Base-by-base conservation (phyloP, 2,797 vertebrate genomes). In the Gorsachius magnificus region DNA sequence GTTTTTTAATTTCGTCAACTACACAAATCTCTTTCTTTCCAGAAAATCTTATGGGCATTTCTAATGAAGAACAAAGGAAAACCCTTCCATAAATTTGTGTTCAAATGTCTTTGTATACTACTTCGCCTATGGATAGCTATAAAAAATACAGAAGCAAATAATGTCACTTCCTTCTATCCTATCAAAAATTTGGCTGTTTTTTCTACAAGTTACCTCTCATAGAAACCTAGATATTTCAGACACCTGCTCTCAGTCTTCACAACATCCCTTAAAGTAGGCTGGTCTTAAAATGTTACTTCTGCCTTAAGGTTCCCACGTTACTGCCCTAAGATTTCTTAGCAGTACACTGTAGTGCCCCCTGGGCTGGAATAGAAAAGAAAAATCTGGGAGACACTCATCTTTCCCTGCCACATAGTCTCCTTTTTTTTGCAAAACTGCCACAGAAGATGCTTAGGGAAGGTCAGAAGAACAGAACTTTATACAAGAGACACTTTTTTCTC, bases 51-150 rank as follows among this genome's bases (percentile, higher is more conserved):
- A n/a, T 0, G 0, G 43, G 14, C 7, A 64, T 68, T 83, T 66
- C 48, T 64, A 54, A 50, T 4, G 3, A 83, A 71, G 31, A 77
- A 13, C 13, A 68, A n/a, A 75, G 14, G 31, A 75, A 86, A 90
- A 46, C 1, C 3, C 48, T 64, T 45, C 25, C 57, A 82, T 8
- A 48, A 72, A 36, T 56, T 53, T 24, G 8, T 3, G 19, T 70
- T 80, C 35, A 64, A 48, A 56, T 70, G 41, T 72, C 43, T 58
- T 66, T 36, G 53, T 22, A 31, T 22, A 13, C 1, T 38, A 41
- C 4, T 58, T 77, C 54, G 85, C 36, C 29, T n/a, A 51, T 0
- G 0, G n/a, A 78, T 24, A 63, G 5, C 16, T 71, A 11, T 25
- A 36, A 57, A 68, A 87, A 89, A 57, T 25, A 74, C 4, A 69